Evolutionary conservation across 2,797 vertebrate genomes (phyloP).

Genomic region (Sebastes cheni): DNA sequence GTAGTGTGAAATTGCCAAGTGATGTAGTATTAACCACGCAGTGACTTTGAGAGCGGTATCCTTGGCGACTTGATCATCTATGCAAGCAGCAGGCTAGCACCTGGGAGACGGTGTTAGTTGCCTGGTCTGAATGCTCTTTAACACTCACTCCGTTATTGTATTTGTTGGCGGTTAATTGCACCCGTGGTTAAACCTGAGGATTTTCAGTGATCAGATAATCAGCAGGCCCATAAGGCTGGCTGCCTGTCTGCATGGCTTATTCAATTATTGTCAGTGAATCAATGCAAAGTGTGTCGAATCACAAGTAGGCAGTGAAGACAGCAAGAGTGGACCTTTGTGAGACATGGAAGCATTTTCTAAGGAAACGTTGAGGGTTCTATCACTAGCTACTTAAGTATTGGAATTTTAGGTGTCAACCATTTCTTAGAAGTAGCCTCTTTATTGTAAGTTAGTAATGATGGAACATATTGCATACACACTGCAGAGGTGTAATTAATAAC

Average conservation of each 20-base stretch:
- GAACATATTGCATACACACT: neutral
- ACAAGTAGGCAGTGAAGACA: neutral
- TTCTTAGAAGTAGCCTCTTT: neutral
- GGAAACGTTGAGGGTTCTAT: neutral
- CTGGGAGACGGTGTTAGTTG: conserved; percentile 11
- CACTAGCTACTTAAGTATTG: no score
- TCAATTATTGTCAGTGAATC: conserved; percentile 1
- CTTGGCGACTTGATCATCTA: conserved; percentile 32
- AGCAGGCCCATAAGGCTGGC: conserved; percentile 16
- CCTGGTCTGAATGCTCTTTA: conserved; percentile 4
- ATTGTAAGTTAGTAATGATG: neutral
- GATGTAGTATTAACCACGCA: conserved; percentile 35
- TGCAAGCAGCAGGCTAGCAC: conserved; percentile 1
- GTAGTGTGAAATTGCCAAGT: conserved; percentile 56
- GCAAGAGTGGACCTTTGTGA: neutral
- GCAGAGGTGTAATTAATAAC: neutral
- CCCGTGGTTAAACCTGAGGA: neutral
- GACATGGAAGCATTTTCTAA: neutral
- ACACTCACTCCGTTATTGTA: conserved; percentile 4
- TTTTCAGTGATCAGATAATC: conserved; percentile 23
- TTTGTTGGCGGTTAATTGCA: conserved; percentile 4
- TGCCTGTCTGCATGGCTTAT: neutral
- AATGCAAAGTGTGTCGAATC: conserved; percentile 17
- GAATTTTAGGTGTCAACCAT: neutral
- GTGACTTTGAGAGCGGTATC: conserved; percentile 39